Conservation (phyloP, 2,797 vertebrate species). For the Pangasius djambal region DNA sequence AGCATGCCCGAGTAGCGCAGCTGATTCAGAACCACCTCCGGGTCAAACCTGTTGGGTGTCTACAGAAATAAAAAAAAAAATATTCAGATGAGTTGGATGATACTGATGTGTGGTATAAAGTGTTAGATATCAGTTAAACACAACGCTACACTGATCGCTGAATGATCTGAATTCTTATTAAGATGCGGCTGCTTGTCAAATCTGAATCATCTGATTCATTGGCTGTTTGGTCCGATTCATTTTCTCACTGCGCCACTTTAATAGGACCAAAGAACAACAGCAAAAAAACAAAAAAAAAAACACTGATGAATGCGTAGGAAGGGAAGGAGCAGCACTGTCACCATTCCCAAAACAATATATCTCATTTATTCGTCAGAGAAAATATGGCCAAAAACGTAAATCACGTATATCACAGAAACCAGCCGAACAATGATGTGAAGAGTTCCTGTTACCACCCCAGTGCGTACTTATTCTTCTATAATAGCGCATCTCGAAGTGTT, state of each 20-base stretch:
- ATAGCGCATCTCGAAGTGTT: too few species aligned
- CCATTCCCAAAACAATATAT: not conserved
- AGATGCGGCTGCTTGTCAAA: not conserved
- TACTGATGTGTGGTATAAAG: not conserved
- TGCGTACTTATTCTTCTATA: too few species aligned
- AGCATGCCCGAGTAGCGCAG: conserved; percentile 92
- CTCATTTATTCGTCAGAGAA: not conserved
- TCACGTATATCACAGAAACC: not conserved
- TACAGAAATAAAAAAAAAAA: conserved; percentile 55
- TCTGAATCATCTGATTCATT: not conserved
- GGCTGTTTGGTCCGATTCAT: not conserved
- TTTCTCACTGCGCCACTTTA: not conserved
- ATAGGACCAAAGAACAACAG: not conserved
- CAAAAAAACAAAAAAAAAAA: not conserved
- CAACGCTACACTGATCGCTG: not conserved
- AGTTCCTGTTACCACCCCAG: too few species aligned
- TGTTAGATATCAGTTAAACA: not conserved
- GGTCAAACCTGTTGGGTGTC: conserved; percentile 82
- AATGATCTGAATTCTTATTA: not conserved
- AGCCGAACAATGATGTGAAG: not conserved
- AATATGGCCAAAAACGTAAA: not conserved
- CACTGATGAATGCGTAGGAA: not conserved
- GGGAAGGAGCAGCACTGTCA: not conserved
- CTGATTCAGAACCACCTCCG: conserved; percentile 89
- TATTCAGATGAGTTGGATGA: not conserved